Evolutionary conservation across 2,113 vertebrate species (phyloP), one percentile per base, ranked within the genome.

Genomic region (Caranx melampygus): DNA sequence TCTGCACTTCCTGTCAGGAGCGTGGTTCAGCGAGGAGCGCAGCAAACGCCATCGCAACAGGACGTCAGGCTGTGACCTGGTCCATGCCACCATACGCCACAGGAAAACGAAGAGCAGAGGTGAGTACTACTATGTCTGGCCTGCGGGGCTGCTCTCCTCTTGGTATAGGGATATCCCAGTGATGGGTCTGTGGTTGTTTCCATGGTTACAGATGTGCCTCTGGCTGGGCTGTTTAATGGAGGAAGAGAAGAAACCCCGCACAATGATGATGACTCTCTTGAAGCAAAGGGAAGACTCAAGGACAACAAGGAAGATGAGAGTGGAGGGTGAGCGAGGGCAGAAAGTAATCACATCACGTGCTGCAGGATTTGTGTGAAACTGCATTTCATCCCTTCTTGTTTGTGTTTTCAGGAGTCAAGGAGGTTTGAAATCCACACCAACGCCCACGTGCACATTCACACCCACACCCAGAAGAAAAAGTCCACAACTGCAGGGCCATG

Each of bases 1-100:
- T 79, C 92, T 99, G 85, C 94, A 94, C 86, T 87, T 78, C 49
- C 94, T 96, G 67, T 96, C 96, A 0, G 98, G 98, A 0, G 94
- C 95, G 5, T 99, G 98, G 98, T 99, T 99, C 92, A 91, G 89
- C 0, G 96, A 98, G 20, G 94, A 94, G 49, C 90, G 95, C 0
- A 91, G 93, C 84, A 96, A 95, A 69, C 94, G 97, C 2, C 96
- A 98, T 82, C 81, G 61, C n/a, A 89, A 82, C 34, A 20, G 79
- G 34, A 92, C 68, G 13, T 92, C 95, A 0, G 96, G 95, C 62
- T 91, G 94, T 1, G 96, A 97, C 81, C 94, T 99, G 0, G 95
- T 99, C 63, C 95, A 96, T 0, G 95, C 96, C 58, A 97, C 97
- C 60, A 96, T 99, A 82, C 96, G 96, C 75, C 92, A 92, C 83